phyloP scores from a whole-genome alignment of 1,140 invertebrate species.

The Temnothorax nylanderi region DNA sequence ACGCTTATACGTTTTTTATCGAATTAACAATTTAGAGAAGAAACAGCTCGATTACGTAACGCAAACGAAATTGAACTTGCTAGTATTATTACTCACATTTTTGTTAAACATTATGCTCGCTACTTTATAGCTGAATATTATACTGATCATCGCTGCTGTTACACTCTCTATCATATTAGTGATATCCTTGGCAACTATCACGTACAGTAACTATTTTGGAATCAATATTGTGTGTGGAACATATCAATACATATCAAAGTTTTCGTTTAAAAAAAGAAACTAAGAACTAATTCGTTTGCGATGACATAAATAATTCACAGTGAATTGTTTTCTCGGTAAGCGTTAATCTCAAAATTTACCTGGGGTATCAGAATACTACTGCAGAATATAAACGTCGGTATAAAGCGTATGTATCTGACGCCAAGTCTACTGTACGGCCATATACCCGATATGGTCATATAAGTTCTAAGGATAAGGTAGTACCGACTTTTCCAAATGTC shows the following conservation, averaged over 20 bases:
- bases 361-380: constrained; percentile 35
- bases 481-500: constrained; percentile 30
- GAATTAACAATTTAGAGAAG: not conserved
- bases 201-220: not conserved
- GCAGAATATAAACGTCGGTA: constrained; percentile 10
- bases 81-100: constrained; percentile 16
- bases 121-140: constrained; percentile 5
- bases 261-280: not conserved
- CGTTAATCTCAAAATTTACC: constrained; percentile 8
- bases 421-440: constrained; percentile 19
- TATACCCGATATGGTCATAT: constrained; percentile 6
- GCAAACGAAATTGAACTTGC: not conserved
- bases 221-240: not conserved
- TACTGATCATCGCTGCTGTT: constrained; percentile 13
- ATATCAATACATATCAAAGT: not conserved
- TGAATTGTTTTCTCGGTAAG: not conserved
- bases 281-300: not conserved
- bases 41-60: not conserved
- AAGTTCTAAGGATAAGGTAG: constrained; percentile 3
- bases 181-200: not conserved
- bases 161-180: not conserved
- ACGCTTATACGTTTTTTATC: not conserved
- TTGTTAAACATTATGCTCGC: constrained; percentile 5
- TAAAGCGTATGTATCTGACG: constrained; percentile 12
- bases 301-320: not conserved